Conservation (phyloP, 2,113 vertebrate genomes). For the Elaphurus davidianus region DNA sequence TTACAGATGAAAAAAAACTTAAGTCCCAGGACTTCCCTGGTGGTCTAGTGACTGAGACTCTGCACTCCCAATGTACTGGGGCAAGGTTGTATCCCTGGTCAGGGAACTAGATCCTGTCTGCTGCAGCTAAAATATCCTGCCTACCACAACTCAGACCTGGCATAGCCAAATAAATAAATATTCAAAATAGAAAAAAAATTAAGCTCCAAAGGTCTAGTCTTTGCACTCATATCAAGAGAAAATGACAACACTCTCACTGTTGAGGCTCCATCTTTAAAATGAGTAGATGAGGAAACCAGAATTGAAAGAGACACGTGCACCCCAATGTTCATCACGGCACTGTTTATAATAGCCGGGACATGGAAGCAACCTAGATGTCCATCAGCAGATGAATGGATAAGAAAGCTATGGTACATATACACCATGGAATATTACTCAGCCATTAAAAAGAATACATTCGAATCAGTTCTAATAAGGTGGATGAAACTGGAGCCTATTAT, state of each 20-base stretch:
- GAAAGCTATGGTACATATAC: too few species aligned
- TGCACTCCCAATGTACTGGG: accelerated
- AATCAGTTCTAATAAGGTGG: too few species aligned
- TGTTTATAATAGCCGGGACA: too few species aligned
- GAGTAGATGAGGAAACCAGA: too few species aligned
- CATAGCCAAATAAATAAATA: neutral
- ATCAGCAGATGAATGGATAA: too few species aligned
- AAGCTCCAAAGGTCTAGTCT: accelerated
- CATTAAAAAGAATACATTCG: too few species aligned
- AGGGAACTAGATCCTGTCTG: neutral
- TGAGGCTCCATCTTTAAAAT: neutral
- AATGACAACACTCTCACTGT: accelerated
- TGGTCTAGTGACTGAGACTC: neutral
- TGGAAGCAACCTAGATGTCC: too few species aligned
- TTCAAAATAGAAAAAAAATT: neutral
- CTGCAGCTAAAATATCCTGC: neutral
- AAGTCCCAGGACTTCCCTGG: neutral
- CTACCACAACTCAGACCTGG: neutral
- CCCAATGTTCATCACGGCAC: too few species aligned
- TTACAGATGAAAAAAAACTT: too few species aligned
- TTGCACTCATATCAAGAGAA: neutral
- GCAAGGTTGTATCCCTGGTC: neutral
- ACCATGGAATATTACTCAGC: too few species aligned
- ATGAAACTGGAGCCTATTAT: too few species aligned
- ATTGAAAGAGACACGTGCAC: too few species aligned